Conservation (phyloP, 92 coral and sea anemone genomes). For the Phenganax subtilis region DNA sequence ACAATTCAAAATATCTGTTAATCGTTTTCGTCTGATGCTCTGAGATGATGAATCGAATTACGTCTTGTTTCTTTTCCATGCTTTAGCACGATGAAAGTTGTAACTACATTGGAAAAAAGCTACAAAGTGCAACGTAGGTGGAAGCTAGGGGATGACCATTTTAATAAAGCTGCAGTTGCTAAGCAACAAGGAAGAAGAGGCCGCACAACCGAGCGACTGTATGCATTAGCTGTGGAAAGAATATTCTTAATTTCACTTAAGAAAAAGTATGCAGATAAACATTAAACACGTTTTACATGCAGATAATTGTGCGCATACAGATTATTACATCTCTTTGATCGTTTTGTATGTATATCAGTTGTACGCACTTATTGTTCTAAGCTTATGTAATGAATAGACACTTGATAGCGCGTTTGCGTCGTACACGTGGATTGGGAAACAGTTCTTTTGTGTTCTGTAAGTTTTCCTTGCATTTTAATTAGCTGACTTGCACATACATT, state of each 20-base stretch:
- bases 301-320: neutral
- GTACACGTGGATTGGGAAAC: too few relatives aligned
- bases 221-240: constrained; percentile 6
- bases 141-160: constrained; percentile 15
- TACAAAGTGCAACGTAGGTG: constrained; percentile 21
- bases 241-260: constrained; percentile 16
- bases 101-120: neutral
- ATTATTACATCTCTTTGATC: neutral
- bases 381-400: too few relatives aligned
- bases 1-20: too few relatives aligned
- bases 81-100: neutral
- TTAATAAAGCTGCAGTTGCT: constrained; percentile 6
- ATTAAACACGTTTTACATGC: neutral
- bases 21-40: too few relatives aligned
- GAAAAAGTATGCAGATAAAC: constrained; percentile 10
- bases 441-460: neutral
- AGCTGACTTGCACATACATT: too few relatives aligned
- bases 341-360: neutral
- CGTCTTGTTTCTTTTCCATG: neutral
- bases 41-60: neutral
- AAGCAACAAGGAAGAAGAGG: constrained; percentile 1
- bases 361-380: neutral
- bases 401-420: too few relatives aligned
- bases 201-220: constrained; percentile 14
- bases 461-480: neutral